Percentiles rank a stretch among this genome's conserved stretches.
These are phyloP conservation scores for Blera fallax DNA, from an alignment of 2,888 invertebrate genomes.

Conservation along the genomic window DNA sequence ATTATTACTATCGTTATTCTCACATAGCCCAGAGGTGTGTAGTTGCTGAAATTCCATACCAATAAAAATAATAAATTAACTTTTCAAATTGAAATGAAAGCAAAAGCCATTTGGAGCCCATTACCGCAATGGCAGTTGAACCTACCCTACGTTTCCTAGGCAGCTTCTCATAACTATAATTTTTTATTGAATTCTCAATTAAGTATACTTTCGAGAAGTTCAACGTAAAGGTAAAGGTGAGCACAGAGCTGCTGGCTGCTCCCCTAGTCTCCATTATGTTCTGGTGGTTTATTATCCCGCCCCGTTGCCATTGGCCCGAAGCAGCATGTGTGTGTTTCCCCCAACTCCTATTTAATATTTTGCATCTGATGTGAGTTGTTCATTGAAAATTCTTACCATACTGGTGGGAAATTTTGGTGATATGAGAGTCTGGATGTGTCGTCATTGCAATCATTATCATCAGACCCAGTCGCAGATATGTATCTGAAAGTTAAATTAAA, in stretches of 20 bases:
- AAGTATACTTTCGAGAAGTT: neutral
- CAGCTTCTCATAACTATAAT: neutral
- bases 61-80: neutral
- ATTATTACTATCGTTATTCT: conserved; percentile 9
- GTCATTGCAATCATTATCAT: neutral
- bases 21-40: conserved; percentile 6
- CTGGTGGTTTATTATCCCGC: conserved; percentile 21
- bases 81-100: conserved; percentile 1
- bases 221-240: neutral
- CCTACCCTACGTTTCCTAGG: neutral
- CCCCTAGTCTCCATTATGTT: neutral
- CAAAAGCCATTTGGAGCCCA: neutral
- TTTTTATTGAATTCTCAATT: conserved; percentile 38
- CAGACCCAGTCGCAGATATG: neutral
- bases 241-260: neutral
- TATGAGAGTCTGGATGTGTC: neutral
- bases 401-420: neutral
- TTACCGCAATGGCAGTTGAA: neutral
- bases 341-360: conserved; percentile 18
- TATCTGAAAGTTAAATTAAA: conserved; percentile 34
- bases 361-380: conserved; percentile 20
- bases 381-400: conserved; percentile 8
- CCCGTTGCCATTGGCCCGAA: conserved; percentile 1
- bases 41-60: neutral
- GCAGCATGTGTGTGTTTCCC: neutral